Base-by-base conservation (phyloP, 2,797 vertebrate genomes). In the Austrolebias charrua region DNA sequence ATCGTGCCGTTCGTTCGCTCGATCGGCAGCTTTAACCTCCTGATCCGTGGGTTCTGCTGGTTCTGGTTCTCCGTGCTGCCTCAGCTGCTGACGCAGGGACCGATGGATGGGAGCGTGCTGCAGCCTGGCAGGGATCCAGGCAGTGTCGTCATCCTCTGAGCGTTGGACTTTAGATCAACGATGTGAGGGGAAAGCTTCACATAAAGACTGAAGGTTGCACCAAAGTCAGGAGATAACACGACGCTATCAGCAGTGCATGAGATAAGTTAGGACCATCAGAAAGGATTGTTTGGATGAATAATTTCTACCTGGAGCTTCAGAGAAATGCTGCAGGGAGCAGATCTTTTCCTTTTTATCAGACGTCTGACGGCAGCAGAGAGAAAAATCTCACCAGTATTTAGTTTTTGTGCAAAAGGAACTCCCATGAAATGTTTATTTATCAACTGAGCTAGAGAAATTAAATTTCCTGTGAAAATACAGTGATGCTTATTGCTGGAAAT, bases 231-330 rank as follows among this genome's bases (percentile, higher is more conserved):
- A 33, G 31, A 33, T 33, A 11, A 3, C 38, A 11, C 12, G 11
- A 12, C 2, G 10, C 11, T 11, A 44, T 31, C 19, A 8, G 54
- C 13, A 40, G 12, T 16, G 5, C 4, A 42, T 13, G 31, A 4
- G 20, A 44, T 8, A 60, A 46, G n/a, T 69, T 62, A 46, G 33
- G 50, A 5, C 72, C 65, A 71, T 76, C 5, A 53, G 64, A 67
- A 9, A 64, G 59, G 2, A 67, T 51, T 6, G 31, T 43, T 71
- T 11, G 29, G 31, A n/a, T 76, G 16, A 68, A 76, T 68, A 29
- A 68, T 68, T 50, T 0, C 67, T 35, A 16, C 11, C 19, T 15
- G 38, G 38, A 40, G 38, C 9, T 2, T 13, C 45, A 38, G 19
- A 40, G 15, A 24, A 38, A 7, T 13, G 1, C 56, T 49, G 57